Base-by-base conservation (phyloP, 2,113 vertebrate genomes). In the Forbesichthys papilliferus region DNA sequence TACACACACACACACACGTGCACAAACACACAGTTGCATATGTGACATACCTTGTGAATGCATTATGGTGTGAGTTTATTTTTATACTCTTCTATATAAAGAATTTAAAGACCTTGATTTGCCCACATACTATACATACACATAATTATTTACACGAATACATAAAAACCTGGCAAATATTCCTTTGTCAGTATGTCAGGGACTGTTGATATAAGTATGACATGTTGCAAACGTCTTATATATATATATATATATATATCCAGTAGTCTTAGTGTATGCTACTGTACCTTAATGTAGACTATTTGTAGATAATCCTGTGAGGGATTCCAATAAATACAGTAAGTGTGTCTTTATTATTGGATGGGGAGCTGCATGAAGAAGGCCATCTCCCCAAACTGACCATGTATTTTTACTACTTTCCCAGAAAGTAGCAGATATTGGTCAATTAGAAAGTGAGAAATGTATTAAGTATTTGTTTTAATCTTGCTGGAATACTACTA, bases 161-260 rank as follows among this genome's bases (percentile, higher is more conserved):
- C 71, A 89, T 20, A 81, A 48, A 83, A 85, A 89, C 82, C 85
- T 91, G 91, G 71, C 90, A 89, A 87, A 84, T 64, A 61, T 70
- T 12, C 42, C 67, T 82, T 87, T 91, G 91, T 81, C 92, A 91
- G 90, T 80, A 84, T 78, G 91, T 93, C 92, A 93, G 91, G 91
- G 91, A 93, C 81, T 87, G 90, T 89, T 89, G 86, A 86, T 86
- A 84, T 83, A 84, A 83, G 78, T 92, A 83, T 84, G 81, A 87
- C 85, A 86, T 86, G 83, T 88, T 81, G 80, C 86, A 80, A 82
- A 81, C 68, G 77, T 92, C 83, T 86, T 82, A 80, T 87, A 86
- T 82, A 89, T 86, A 86, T 82, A 89, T 86, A 16, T 16, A 16
- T 16, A 16, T 16, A 16, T 16, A 16, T 16, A 16, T 16, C 65